Evolutionary conservation across 1,140 invertebrate genomes (phyloP), one percentile per base, ranked within the genome.

Genomic region (Temnothorax longispinosus): DNA sequence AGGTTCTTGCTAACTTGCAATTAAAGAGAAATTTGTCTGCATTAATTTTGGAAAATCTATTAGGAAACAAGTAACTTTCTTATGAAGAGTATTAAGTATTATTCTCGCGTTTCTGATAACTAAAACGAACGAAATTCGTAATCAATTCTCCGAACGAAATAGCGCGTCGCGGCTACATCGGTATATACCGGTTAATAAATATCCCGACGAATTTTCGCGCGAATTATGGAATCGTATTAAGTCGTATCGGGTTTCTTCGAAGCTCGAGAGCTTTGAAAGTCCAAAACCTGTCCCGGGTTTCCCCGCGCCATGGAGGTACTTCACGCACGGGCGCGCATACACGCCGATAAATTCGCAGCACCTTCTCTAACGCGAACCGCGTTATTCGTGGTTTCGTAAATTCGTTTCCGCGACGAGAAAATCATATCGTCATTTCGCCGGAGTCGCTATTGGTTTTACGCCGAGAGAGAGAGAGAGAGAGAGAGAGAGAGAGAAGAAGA

Each of bases 381-480:
- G 32, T 41, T 67, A 32, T 58, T 78, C 87, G 27, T n/a, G 54
- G 60, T 62, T 87, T 82, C 72, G 85, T 76, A 87, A 90, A 87
- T 82, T 89, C 77, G 85, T 90, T 90, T 77, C 65, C 76, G 52
- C 44, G 18, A 62, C 56, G 77, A 86, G 89, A 62, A 84, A 90
- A 87, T 89, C 78, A 77, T 58, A 84, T 90, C 89, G 71, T 89
- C 88, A 47, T 90, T 72, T 84, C 35, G 64, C 15, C 58, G 18
- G 50, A 60, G 65, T 62, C 58, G 52, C 72, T 77, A 89, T 87
- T 87, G 85, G 72, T 87, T 87, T 38, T 78, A 18, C 71, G 41
- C 47, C 13, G 62, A 44, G 41, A 41, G 65, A 27, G 38, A 41
- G 38, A 41, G 38, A 41, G 6, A 41, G 38, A 27, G 27, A 27